Evolutionary conservation across 2,113 vertebrate genomes (phyloP), one percentile per base, ranked within the genome.

Genomic region (Baryphthengus martii): DNA sequence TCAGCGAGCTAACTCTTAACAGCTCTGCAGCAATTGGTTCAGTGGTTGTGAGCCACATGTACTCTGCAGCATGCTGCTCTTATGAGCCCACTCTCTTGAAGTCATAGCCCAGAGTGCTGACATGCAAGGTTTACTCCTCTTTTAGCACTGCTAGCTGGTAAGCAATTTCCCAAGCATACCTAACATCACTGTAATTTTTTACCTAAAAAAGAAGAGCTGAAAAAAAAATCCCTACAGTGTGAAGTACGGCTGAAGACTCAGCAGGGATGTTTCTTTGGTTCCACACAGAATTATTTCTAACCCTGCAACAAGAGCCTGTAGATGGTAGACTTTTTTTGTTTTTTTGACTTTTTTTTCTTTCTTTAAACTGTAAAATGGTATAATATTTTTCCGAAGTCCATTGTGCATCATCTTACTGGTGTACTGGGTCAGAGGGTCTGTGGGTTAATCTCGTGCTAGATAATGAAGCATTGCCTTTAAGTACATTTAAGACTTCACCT

Each of bases 381-480:
- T 28, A 59, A 61, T 21, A 20, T 67, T 66, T 53, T 78, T 31
- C 13, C 45, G 52, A 72, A 80, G 37, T 20, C 78, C 13, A 17
- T 23, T 45, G n/a, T 78, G 47, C 42, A 45, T 86, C 72, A 61
- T 31, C n/a, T 86, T 63, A 35, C 6, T 45, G 18, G 59, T 63
- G 7, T 37, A 63, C 18, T 61, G 52, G 47, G 44, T 86, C 88
- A 94, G 52, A 25, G 40, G 90, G 37, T 71, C 52, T 0, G 0
- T 20, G 31, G 72, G 47, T 84, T 89, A 92, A 89, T 68, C 75
- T 31, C 0, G 0, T 58, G 37, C 76, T 89, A 76, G 42, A 52
- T 84, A 86, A 84, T 39, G 65, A 91, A 83, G 77, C 63, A 37
- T 59, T 72, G 65, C 26, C n/a, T 92, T 61, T 53, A 84, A 63